Base-by-base conservation (phyloP, 2,888 invertebrate genomes). In the Acanthosoma haemorrhoidale region DNA sequence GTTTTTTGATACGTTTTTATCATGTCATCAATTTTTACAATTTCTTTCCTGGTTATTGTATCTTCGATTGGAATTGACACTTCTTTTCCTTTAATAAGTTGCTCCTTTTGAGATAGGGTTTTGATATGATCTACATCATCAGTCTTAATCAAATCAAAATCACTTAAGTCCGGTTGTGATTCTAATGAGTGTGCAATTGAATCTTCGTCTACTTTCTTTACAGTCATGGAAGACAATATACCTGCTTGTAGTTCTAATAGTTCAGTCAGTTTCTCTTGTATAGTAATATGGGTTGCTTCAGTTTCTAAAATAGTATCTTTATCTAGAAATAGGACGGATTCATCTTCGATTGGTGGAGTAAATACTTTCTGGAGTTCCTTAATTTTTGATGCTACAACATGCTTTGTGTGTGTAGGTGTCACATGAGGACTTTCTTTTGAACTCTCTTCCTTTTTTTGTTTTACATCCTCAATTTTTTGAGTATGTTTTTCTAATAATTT, bases 401-500 rank as follows among this genome's bases (percentile, higher is more conserved):
- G 72, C 25, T 81, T 81, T 3, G 75, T 75, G 60, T 74, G 72
- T 32, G 75, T 74, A 58, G 75, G 72, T n/a, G 74, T 67, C 39
- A 66, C 43, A 67, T 72, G 43, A 41, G 61, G 59, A 13, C 60
- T 43, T 34, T 72, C 63, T 68, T 70, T 58, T 70, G 61, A 36
- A 51, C 32, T 61, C 58, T 70, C 41, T 31, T 70, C 70, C 51
- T 71, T 38, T 64, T 70, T 68, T n/a, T 29, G 81, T 80, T 38
- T 70, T 64, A 64, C 51, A n/a, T 78, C 79, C 66, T 78, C 76
- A 66, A 80, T 79, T 34, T 78, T 79, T 18, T 77, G 76, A 21
- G 78, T 76, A 72, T 83, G 82, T 74, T 84, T 83, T 77, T 86
- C 85, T 61, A 85, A 77, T 70, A 81, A 77, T 76, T 82, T 82